Base-by-base conservation (phyloP, 2,888 invertebrate species). In the Hemistola chrysoprasaria region DNA sequence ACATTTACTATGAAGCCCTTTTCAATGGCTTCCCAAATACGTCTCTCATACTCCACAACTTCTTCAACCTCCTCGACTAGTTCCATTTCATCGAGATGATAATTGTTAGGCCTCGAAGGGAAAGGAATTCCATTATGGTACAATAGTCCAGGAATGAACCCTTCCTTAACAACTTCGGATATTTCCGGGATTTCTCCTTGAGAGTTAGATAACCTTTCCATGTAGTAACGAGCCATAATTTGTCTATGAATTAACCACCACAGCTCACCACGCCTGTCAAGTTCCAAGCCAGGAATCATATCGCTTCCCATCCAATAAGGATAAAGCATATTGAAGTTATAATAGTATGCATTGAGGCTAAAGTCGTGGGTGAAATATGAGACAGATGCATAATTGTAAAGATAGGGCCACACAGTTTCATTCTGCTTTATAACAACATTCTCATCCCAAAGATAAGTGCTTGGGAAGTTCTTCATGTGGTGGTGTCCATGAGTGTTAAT, bases 321-420 rank as follows among this genome's bases (percentile, higher is more conserved):
- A 61, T 91, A 92, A 39, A 91, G 84, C 55, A 93, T 68, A 53
- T 91, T 90, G 50, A 78, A 69, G 65, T 92, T 90, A 72, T 92
- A 92, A 79, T 93, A 93, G 65, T 90, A 91, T 11, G 91, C 62
- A 71, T 93, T 95, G 32, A 94, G 79, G 38, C 90, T 92, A 38
- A 93, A 79, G 70, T 95, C 95, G 62, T 95, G 93, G 8, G 92
- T 92, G 82, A 92, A 95, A 78, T 95, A 95, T 20, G 90, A 79
- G 27, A 95, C 54, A 6, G 87, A 74, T 39, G 90, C 86, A 47
- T 93, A 92, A 1, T 89, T 78, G 62, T 90, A 83, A 50, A 90
- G 75, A 53, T 86, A 81, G 35, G 90, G 90, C 83, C 90, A 88
- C 6, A 89, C 86, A 6, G 92, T 92, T 59, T 91, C 90, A 74